Percentiles rank a stretch among this genome's conserved stretches.
These are phyloP conservation scores for Philhelius pedissequus DNA, from an alignment of 2,888 invertebrate species.

Conservation along the genomic window DNA sequence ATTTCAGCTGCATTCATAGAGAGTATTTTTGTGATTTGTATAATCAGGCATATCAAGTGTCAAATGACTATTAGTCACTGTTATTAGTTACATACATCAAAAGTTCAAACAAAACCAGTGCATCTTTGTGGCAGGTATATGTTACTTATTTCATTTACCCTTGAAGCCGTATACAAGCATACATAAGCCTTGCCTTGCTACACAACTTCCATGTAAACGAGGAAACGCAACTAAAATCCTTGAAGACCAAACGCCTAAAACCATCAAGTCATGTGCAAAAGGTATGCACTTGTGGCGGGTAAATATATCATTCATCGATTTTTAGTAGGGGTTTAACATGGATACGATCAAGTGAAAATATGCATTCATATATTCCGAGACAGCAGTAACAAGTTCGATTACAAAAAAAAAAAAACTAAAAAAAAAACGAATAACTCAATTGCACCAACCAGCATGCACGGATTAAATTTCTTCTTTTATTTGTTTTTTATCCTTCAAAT, in stretches of 20 bases:
- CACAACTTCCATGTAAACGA: background rate
- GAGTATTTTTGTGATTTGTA: background rate
- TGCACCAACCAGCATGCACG: background rate
- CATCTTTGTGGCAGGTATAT: background rate
- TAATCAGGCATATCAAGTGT: background rate
- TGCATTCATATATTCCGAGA: background rate
- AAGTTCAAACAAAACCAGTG: background rate
- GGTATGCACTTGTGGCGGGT: background rate
- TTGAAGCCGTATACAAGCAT: background rate
- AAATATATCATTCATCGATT: background rate
- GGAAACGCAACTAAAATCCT: background rate
- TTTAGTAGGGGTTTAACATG: background rate
- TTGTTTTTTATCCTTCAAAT: background rate
- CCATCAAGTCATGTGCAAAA: background rate
- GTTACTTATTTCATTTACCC: background rate
- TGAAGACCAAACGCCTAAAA: background rate
- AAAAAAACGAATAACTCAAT: background rate
- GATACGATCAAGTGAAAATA: background rate
- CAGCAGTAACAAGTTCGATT: conserved; percentile 31
- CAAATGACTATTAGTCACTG: background rate
- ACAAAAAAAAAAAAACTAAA: too few relatives aligned
- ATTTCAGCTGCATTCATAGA: background rate
- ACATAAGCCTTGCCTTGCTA: background rate
- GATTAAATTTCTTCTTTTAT: background rate
- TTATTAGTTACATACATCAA: background rate